A percentile compares a stretch with the other conserved stretches of the same genome.
Evolutionary conservation across 2,113 vertebrate species (phyloP).

Genomic region (Heliornis fulica): DNA sequence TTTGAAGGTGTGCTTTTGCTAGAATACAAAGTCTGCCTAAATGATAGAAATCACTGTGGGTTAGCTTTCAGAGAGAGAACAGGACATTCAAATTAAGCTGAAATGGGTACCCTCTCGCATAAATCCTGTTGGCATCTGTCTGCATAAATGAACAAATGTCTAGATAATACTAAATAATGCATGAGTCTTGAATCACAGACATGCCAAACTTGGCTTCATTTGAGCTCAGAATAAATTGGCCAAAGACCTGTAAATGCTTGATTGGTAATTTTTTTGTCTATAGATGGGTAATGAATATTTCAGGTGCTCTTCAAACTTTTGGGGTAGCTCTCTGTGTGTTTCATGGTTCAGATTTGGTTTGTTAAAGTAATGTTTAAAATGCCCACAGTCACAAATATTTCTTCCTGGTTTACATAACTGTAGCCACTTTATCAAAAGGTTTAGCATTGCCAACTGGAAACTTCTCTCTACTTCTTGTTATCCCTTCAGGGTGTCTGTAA

Average conservation of each 20-base stretch:
- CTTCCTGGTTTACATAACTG: not conserved
- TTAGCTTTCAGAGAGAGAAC: constrained; percentile 14
- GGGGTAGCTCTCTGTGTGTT: not conserved
- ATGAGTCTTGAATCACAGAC: constrained; percentile 8
- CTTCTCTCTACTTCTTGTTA: not conserved
- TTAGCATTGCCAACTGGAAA: not conserved
- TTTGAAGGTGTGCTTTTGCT: not conserved
- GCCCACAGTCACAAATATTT: not conserved
- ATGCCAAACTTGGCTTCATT: constrained; percentile 26
- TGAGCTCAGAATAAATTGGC: not conserved
- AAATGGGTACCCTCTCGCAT: not conserved
- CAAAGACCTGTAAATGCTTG: not conserved
- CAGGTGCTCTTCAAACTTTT: not conserved
- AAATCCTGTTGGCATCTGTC: constrained; percentile 36
- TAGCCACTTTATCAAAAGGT: not conserved
- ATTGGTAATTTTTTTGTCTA: not conserved
- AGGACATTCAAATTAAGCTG: not conserved
- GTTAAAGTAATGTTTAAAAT: not conserved
- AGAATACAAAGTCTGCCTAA: not conserved
- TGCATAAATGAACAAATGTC: constrained; percentile 34
- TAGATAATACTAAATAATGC: constrained; percentile 49
- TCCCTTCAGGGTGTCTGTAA: not conserved
- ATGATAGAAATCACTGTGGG: not conserved
- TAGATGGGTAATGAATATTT: constrained; percentile 31
- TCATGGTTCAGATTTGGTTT: not conserved